phyloP scores from a whole-genome alignment of 2,888 invertebrate species.

The Ophion obscuratus region DNA sequence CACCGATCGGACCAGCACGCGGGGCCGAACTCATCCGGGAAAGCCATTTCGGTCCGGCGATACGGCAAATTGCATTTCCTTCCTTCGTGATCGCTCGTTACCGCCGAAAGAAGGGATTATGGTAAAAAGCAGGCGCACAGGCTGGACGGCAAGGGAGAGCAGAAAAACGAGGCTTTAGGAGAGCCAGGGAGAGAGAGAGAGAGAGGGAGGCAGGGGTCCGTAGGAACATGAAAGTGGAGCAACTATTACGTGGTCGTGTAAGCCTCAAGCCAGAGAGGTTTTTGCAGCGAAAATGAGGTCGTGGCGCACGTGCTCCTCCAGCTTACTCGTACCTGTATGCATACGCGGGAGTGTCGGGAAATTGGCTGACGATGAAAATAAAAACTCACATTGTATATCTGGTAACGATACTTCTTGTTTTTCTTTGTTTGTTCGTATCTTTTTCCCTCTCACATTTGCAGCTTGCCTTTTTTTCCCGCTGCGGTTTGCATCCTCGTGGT shows the following conservation, averaged over 20 bases:
- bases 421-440: conserved; percentile 28
- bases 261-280: conserved; percentile 38
- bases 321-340: background rate
- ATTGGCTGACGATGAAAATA: conserved; percentile 60
- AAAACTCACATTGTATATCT: conserved; percentile 62
- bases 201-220: conserved; percentile 32
- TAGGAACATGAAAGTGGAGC: conserved; percentile 41
- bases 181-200: conserved; percentile 13
- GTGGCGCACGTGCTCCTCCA: conserved; percentile 28
- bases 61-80: conserved; percentile 74
- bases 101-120: conserved; percentile 73
- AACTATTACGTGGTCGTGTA: conserved; percentile 40
- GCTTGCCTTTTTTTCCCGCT: background rate
- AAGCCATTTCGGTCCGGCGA: conserved; percentile 72
- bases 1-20: conserved; percentile 25
- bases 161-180: conserved; percentile 49
- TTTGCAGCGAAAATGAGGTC: conserved; percentile 52
- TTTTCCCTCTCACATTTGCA: conserved; percentile 21
- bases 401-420: conserved; percentile 56
- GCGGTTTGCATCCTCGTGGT: background rate
- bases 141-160: conserved; percentile 25
- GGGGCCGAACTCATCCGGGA: conserved; percentile 52
- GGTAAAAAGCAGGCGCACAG: conserved; percentile 65
- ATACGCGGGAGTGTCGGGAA: background rate
- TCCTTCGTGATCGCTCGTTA: conserved; percentile 74